Conservation (phyloP, 2,797 vertebrate species). For the Vespertilio murinus region DNA sequence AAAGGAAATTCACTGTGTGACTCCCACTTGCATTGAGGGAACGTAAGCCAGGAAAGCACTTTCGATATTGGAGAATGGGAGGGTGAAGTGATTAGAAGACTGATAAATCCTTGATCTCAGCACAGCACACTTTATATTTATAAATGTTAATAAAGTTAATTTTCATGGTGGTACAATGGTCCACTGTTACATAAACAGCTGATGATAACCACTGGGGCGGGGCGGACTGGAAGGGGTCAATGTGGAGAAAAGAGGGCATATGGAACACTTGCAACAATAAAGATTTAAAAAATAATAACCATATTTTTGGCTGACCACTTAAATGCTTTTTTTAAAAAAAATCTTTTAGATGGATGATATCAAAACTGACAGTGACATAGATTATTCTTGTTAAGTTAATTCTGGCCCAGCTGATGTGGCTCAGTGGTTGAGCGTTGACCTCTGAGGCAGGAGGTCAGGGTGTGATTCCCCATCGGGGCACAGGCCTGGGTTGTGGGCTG, state of each 20-base stretch:
- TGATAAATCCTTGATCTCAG: constrained; percentile 9
- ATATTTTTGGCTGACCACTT: not conserved
- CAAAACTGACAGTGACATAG: not conserved
- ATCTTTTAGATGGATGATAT: not conserved
- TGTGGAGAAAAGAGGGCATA: too few relatives aligned
- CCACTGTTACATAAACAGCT: not conserved
- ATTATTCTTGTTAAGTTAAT: not conserved
- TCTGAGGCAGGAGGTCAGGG: too few relatives aligned
- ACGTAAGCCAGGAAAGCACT: not conserved
- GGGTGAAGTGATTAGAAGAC: not conserved
- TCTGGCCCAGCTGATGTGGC: too few relatives aligned
- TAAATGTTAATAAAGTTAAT: constrained; percentile 54
- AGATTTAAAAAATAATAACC: not conserved
- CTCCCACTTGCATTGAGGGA: not conserved
- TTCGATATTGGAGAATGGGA: not conserved
- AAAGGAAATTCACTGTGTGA: not conserved
- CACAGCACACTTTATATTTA: constrained; percentile 36
- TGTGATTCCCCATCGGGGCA: too few relatives aligned
- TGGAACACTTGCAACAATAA: too few relatives aligned
- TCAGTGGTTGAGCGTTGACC: too few relatives aligned
- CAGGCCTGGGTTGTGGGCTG: too few relatives aligned
- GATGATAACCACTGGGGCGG: not conserved
- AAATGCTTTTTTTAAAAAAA: not conserved
- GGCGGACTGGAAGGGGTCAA: too few relatives aligned
- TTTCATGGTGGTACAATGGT: not conserved